Evolutionary conservation across 1,140 invertebrate genomes (phyloP).

Genomic region (Tribolium castaneum): DNA sequence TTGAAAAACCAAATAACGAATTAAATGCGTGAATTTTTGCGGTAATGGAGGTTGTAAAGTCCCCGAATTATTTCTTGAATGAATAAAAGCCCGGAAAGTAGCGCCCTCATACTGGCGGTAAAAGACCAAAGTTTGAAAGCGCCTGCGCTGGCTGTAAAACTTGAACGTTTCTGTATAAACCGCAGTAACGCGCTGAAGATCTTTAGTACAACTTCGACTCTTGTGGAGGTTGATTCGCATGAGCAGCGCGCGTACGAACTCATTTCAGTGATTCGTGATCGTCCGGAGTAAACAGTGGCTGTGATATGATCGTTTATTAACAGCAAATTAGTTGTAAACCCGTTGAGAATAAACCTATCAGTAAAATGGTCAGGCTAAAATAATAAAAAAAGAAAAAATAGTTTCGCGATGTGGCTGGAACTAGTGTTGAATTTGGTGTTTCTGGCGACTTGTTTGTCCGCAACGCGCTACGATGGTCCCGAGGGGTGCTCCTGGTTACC

Average conservation of each 20-base stretch:
- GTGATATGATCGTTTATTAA: constrained; percentile 34
- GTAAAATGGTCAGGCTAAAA: constrained; percentile 24
- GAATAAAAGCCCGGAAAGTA: constrained; percentile 45
- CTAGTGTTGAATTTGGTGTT: constrained; percentile 43
- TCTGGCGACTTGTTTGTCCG: constrained; percentile 37
- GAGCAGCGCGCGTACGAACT: constrained; percentile 21
- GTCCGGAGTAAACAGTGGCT: constrained; percentile 15
- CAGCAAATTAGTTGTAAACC: not conserved
- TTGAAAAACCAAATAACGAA: constrained; percentile 4
- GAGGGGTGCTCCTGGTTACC: constrained; percentile 70
- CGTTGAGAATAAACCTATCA: not conserved
- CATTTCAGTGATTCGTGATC: not conserved
- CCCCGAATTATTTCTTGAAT: not conserved
- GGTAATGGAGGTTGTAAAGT: not conserved
- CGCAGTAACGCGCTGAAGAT: constrained; percentile 50
- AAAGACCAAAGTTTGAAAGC: constrained; percentile 42
- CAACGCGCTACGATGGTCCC: constrained; percentile 55
- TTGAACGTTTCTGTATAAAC: constrained; percentile 54
- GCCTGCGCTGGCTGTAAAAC: constrained; percentile 51
- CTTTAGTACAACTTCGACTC: constrained; percentile 55
- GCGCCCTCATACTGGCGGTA: constrained; percentile 45
- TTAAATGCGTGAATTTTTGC: not conserved
- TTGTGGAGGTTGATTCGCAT: constrained; percentile 46
- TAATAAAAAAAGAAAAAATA: not conserved
- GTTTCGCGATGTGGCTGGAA: constrained; percentile 49